A percentile compares a stretch with the other conserved stretches of the same genome.
Evolutionary conservation across 2,113 vertebrate genomes (phyloP).

Genomic region (Struthidea cinerea): DNA sequence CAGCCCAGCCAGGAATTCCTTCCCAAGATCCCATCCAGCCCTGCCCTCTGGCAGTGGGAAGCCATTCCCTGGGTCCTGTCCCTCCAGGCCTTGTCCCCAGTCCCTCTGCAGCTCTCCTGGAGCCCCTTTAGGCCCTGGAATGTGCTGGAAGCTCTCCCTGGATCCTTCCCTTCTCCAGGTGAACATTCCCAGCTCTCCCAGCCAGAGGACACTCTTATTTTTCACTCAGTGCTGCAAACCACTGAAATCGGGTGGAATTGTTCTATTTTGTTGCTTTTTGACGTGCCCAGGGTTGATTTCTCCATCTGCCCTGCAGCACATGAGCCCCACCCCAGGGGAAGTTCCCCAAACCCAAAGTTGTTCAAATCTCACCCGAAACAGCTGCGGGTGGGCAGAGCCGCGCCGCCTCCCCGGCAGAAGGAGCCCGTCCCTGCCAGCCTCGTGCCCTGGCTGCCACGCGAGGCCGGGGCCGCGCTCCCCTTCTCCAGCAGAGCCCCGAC

Average conservation of each 20-base stretch:
- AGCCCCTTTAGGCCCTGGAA: not conserved
- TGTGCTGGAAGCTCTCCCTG: not conserved
- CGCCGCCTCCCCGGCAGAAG: accelerated
- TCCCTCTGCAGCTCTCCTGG: not conserved
- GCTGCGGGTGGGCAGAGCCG: not conserved
- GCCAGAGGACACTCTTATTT: not conserved
- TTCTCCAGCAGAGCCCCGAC: not conserved
- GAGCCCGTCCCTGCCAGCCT: not conserved
- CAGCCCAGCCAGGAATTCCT: not conserved
- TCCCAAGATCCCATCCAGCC: not conserved
- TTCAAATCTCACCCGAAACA: accelerated
- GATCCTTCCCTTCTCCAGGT: not conserved
- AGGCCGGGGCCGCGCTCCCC: accelerated
- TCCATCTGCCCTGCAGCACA: not conserved
- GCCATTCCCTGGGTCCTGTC: not conserved
- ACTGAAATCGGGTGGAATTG: not conserved
- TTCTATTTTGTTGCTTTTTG: not conserved
- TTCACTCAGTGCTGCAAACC: not conserved
- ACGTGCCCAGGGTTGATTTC: not conserved
- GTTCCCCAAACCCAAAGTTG: not conserved
- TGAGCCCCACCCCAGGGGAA: not conserved
- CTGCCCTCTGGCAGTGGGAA: not conserved
- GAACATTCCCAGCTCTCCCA: not conserved
- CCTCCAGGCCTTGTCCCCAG: not conserved
- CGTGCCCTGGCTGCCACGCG: not conserved